Evolutionary conservation across 2,113 vertebrate species (phyloP), one percentile per base, ranked within the genome.

Genomic region (Ciconia maguari): DNA sequence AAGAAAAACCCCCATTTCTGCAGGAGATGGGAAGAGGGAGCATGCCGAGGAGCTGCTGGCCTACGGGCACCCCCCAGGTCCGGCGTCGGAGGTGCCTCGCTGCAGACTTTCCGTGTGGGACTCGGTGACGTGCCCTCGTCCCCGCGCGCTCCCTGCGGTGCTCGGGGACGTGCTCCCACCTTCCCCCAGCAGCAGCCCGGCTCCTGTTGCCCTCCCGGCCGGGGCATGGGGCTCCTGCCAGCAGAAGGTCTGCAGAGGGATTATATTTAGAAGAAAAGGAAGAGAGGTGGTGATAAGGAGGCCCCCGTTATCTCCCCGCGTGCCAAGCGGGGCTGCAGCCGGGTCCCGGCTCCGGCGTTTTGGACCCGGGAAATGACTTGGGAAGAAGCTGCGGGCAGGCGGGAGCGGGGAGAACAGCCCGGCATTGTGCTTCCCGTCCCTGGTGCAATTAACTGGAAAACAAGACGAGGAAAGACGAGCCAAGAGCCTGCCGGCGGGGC

Each of bases 231-330:
- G 64, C 96, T 95, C 71, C 78, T 46, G 85, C 90, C 13, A 30
- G 96, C 93, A 65, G 90, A 76, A 96, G 92, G 84, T 62, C 89
- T 91, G 89, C 93, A 34, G 85, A 65, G 91, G 93, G 91, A 41
- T 97, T 98, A 97, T 98, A 97, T 98, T 98, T 98, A 98, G 98
- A 75, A 96, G 92, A 94, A 88, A 69, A 94, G 90, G 94, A 95
- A 84, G 86, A 97, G 97, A 89, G 57, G 90, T 18, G 72, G 55
- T 16, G 97, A 98, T 96, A 97, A 97, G 93, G 90, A 20, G 76
- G 89, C 58, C 84, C 70, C 80, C 1, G 68, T 95, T 96, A 96
- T 95, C 95, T 84, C 83, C 84, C 88, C 3, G 36, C 85, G 7
- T 95, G 88, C 95, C 87, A 7, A 91, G 93, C 66, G 21, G 58